These are phyloP conservation scores for Glossosoma conforme DNA, from an alignment of 1,140 invertebrate genomes.

Conservation along the genomic window DNA sequence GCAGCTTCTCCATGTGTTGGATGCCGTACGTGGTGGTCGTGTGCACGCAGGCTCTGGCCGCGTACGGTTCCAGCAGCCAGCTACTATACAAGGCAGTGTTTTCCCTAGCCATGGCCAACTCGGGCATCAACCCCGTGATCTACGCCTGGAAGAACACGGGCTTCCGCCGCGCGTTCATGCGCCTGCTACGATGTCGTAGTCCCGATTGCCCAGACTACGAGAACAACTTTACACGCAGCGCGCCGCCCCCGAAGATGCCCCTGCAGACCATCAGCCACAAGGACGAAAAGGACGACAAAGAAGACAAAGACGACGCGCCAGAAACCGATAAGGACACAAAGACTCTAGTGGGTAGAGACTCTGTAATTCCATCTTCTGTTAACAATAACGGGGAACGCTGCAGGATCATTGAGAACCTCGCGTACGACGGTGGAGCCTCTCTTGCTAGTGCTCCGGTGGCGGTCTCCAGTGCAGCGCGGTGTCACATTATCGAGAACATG, in stretches of 20 bases:
- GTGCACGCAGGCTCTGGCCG: slow-evolving; percentile 54
- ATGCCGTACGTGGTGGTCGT: slow-evolving; percentile 66
- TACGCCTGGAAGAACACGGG: slow-evolving; percentile 77
- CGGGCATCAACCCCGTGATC: slow-evolving; percentile 71
- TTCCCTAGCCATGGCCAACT: slow-evolving; percentile 68
- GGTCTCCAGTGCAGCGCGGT: slow-evolving; percentile 38
- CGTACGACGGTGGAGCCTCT: slow-evolving; percentile 35
- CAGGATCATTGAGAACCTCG: slow-evolving; percentile 34
- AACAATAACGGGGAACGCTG: slow-evolving; percentile 36
- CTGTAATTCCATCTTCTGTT: slow-evolving; percentile 11
- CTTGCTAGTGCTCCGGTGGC: no score
- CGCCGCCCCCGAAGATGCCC: slow-evolving; percentile 21
- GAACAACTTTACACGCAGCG: slow-evolving; percentile 29
- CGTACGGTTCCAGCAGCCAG: slow-evolving; percentile 43
- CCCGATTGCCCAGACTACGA: slow-evolving; percentile 50
- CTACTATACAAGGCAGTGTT: slow-evolving; percentile 61
- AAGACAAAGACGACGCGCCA: background rate
- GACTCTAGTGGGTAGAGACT: slow-evolving; percentile 35
- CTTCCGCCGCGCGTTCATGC: slow-evolving; percentile 63
- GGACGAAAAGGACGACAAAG: slow-evolving; percentile 5
- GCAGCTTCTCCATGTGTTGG: slow-evolving; percentile 72
- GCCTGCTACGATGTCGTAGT: slow-evolving; percentile 57
- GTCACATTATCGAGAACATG: slow-evolving; percentile 48
- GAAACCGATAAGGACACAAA: background rate
- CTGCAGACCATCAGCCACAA: slow-evolving; percentile 22